Conservation (phyloP, 2,113 vertebrate species). For the Nestor notabilis region DNA sequence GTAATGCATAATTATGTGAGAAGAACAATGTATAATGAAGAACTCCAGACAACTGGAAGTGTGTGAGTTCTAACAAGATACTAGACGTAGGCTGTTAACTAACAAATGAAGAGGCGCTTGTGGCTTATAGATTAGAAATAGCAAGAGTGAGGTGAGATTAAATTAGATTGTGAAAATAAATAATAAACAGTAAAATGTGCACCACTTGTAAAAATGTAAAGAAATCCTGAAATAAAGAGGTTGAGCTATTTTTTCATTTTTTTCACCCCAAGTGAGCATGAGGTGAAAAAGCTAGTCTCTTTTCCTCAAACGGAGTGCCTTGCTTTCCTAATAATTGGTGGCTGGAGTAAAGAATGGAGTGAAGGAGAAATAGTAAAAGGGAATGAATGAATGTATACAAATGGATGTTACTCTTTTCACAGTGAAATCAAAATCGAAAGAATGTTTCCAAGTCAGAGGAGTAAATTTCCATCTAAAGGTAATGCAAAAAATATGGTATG, state of each 20-base stretch:
- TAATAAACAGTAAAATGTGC: background rate
- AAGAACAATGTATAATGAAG: background rate
- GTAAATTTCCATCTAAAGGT: background rate
- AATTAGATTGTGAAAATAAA: background rate
- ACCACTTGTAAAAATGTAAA: background rate
- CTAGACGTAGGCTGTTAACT: background rate
- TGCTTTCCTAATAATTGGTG: background rate
- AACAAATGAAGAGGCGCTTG: background rate
- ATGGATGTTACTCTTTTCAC: background rate
- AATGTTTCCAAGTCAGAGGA: background rate
- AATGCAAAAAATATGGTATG: background rate
- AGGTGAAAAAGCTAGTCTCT: background rate
- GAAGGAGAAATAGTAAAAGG: background rate
- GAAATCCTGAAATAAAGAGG: background rate
- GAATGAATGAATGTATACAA: background rate
- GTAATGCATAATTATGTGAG: background rate
- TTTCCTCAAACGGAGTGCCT: background rate
- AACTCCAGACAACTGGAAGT: background rate
- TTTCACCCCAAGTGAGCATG: background rate
- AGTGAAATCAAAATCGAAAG: background rate
- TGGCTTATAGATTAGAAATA: background rate
- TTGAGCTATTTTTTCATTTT: background rate
- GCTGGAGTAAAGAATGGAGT: background rate
- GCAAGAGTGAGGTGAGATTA: background rate
- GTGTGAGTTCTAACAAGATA: background rate